Conservation (phyloP, 2,113 vertebrate species). For the Solea solea region DNA sequence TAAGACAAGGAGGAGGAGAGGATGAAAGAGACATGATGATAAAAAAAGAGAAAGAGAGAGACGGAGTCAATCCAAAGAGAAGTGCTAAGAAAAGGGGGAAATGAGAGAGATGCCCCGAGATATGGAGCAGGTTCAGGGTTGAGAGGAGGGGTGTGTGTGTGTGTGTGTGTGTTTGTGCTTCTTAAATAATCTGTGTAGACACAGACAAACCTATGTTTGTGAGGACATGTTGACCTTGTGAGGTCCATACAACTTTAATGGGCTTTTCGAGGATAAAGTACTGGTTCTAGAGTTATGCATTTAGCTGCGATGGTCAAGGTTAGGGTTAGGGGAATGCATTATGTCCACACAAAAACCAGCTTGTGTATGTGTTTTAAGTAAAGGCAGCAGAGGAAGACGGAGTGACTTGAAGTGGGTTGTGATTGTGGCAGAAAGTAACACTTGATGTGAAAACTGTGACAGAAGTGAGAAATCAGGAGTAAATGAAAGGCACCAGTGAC, state of each 20-base stretch:
- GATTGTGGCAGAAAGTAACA: constrained; percentile 20
- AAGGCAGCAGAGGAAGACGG: constrained; percentile 7
- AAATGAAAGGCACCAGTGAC: neutral
- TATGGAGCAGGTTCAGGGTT: neutral
- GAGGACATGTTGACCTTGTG: too few relatives aligned
- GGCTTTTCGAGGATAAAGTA: too few relatives aligned
- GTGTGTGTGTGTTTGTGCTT: neutral
- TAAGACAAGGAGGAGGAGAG: constrained; percentile 63
- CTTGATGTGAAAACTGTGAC: constrained; percentile 29
- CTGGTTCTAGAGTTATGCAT: too few relatives aligned
- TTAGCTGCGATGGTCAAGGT: too few relatives aligned
- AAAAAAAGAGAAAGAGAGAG: constrained; percentile 25
- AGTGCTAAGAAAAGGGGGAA: constrained; percentile 14
- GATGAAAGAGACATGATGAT: constrained; percentile 46
- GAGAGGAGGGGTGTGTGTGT: constrained; percentile 6
- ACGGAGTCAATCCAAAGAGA: constrained; percentile 1
- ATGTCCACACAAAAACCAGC: too few relatives aligned
- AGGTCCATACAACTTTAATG: too few relatives aligned
- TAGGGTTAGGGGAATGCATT: too few relatives aligned
- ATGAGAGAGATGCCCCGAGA: constrained; percentile 24
- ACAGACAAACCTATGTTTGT: too few relatives aligned
- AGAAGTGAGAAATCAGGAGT: constrained; percentile 34
- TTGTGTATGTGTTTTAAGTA: too few relatives aligned
- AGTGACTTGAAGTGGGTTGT: neutral
- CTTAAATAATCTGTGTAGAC: too few relatives aligned